A percentile compares a stretch with the other conserved stretches of the same genome.
phyloP scores from a whole-genome alignment of 1,140 invertebrate species.

The Cydia pomonella region DNA sequence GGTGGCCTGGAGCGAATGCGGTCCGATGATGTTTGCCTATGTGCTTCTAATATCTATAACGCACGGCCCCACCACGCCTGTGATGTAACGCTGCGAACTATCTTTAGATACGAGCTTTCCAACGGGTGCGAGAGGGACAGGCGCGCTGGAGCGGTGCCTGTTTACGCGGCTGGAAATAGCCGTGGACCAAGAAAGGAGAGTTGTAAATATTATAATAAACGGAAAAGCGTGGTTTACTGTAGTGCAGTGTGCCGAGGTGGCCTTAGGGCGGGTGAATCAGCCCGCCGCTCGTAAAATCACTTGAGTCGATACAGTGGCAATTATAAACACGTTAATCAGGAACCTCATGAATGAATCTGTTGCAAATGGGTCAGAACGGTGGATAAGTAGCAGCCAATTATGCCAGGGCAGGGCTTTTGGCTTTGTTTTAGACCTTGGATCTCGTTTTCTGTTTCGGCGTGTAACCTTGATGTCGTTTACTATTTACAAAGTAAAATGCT shows the following conservation, averaged over 20 bases:
- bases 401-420: constrained; percentile 20
- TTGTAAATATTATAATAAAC: constrained; percentile 80
- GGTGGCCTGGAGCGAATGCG: constrained; percentile 70
- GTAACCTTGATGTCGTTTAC: constrained; percentile 27
- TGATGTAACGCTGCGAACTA: constrained; percentile 75
- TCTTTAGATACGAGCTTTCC: constrained; percentile 63
- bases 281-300: constrained; percentile 46
- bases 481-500: constrained; percentile 8
- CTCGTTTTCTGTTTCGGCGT: constrained; percentile 15
- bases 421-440: constrained; percentile 13
- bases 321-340: constrained; percentile 35
- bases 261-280: constrained; percentile 40
- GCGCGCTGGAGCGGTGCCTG: constrained; percentile 59
- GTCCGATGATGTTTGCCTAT: constrained; percentile 75
- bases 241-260: constrained; percentile 79
- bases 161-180: constrained; percentile 78
- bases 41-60: constrained; percentile 80
- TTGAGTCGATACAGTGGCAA: constrained; percentile 43
- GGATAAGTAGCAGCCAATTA: constrained; percentile 14
- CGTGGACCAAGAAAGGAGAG: constrained; percentile 81
- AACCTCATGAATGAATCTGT: constrained; percentile 7
- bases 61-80: constrained; percentile 73
- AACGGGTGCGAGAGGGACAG: constrained; percentile 61
- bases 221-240: constrained; percentile 71
- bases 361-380: constrained; percentile 25